These are phyloP conservation scores for Acrocephalus arundinaceus DNA, from an alignment of 2,113 vertebrate genomes.

Conservation along the genomic window DNA sequence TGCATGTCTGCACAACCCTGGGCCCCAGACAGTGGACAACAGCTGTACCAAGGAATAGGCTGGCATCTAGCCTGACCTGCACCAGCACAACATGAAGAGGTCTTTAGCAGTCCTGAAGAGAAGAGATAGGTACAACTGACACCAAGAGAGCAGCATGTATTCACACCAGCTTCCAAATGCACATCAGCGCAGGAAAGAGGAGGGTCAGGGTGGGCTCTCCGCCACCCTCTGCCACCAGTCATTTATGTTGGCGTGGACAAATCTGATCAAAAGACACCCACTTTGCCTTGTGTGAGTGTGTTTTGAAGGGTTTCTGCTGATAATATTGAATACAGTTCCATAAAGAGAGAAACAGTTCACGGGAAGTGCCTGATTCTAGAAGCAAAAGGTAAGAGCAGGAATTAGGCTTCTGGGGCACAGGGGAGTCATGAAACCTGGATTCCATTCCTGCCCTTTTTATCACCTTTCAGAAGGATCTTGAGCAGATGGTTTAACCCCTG, in stretches of 20 bases:
- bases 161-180: background rate
- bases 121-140: background rate
- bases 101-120: background rate
- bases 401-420: background rate
- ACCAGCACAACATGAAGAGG: background rate
- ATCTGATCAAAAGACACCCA: background rate
- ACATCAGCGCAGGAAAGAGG: background rate
- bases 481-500: background rate
- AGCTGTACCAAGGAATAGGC: background rate
- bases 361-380: background rate
- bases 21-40: background rate
- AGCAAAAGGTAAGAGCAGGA: background rate
- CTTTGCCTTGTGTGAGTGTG: background rate
- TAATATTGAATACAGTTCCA: background rate
- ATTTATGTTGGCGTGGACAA: background rate
- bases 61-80: background rate
- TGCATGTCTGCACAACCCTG: background rate
- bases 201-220: background rate
- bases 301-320: background rate
- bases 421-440: background rate
- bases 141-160: background rate
- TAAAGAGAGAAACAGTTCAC: background rate
- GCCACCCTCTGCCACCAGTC: background rate
- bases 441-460: background rate
- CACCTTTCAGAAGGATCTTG: background rate